Base-by-base conservation (phyloP, 1,140 invertebrate genomes). In the Zaprionus tsacasi region DNA sequence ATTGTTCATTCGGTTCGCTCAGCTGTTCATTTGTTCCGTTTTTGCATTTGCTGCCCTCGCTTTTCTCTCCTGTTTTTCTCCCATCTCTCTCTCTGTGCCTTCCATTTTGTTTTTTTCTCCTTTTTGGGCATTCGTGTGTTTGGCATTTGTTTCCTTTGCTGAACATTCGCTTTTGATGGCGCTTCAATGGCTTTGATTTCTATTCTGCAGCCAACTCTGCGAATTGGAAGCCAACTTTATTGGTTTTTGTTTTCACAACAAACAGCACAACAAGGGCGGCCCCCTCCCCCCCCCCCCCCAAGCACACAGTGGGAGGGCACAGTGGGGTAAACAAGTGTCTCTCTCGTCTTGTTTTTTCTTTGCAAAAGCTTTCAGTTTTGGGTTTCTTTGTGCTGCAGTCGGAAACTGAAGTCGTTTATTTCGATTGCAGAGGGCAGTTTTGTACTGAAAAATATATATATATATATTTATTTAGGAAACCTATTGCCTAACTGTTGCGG, bases 71-170 rank as follows among this genome's bases (percentile, higher is more conserved):
- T 25, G 8, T 54, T n/a, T 5, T 21, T 25, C 15, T 11, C 21
- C 21, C 21, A 21, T 21, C 21, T 13, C 6, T 27, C 7, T 21
- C 17, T 27, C 27, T 78, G 40, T 27, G 0, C 12, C 7, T 21
- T 21, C 21, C 21, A 21, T 21, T 21, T 21, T 21, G 21, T 21
- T 21, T 21, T 21, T 21, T 64, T 74, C 69, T 63, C 73, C 50
- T 65, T 79, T 67, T 13, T 54, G 54, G 55, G 65, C 33, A 59
- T 73, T 67, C 52, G 48, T 72, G 73, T 76, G 76, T 74, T 79
- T 88, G 79, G 82, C 79, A 86, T 79, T 82, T 69, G 83, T 82
- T 82, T 78, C 68, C 81, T 80, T 81, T 81, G 74, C 81, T 55
- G 64, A 50, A 55, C 50, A 64, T 61, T 82, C 75, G 76, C 81